Evolutionary conservation across 2,797 vertebrate species (phyloP), one percentile per base, ranked within the genome.

Genomic region (Channallabes apus): DNA sequence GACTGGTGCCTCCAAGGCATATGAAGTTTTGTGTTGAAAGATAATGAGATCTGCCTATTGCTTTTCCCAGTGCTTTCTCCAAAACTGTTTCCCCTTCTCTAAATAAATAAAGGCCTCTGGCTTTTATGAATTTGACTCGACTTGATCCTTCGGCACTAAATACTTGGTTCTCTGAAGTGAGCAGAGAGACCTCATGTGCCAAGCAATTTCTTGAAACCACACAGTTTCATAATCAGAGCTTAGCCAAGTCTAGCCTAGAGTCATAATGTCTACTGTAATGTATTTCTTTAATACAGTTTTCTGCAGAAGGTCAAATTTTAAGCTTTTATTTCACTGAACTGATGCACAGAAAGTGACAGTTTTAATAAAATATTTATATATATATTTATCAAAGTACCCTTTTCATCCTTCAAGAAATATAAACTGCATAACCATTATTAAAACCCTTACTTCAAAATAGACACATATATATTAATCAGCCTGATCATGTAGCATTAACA

Each of bases 21-120:
- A 51, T 76, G 77, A 84, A 61, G 17, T 51, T 65, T 86, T 73
- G 8, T 18, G n/a, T 51, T 73, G 32, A 46, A 68, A 65, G 64
- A 80, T 85, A 68, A 51, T 79, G 75, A 59, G 82, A 86, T 82
- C 83, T 84, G 86, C 83, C 81, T 86, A 68, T 81, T 82, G 69
- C 73, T 62, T 64, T 65, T 32, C 29, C 46, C 75, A 62, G 56
- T 41, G n/a, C 32, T 72, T 83, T 41, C 88, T 90, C 79, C 88
- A 88, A 91, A 90, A 89, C 89, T 92, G 35, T 79, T 90, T 91
- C 90, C 76, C 90, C 87, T 89, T 86, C 86, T 69, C 87, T 73
- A 68, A 90, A 93, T 93, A 87, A 91, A 92, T 92, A 88, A 86
- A 87, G 67, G 89, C 91, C 90, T 87, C 79, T 38, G 86, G 90